These are phyloP conservation scores for Andrena dorsata DNA, from an alignment of 2,888 invertebrate genomes.

Conservation along the genomic window DNA sequence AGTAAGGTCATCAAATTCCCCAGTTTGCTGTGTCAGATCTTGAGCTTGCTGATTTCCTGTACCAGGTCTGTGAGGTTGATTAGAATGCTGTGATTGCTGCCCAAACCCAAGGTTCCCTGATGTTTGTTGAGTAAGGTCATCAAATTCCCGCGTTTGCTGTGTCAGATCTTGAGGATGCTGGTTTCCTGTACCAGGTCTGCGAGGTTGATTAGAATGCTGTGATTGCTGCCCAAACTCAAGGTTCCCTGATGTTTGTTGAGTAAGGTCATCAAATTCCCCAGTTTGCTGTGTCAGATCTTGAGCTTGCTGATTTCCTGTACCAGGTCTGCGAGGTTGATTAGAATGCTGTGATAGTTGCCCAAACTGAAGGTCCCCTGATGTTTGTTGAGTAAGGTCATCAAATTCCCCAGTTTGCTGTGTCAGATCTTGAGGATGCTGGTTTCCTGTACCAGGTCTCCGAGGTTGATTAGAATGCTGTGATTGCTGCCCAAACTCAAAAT, in stretches of 20 bases:
- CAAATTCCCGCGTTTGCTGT: slow-evolving; percentile 43
- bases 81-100: slow-evolving; percentile 42
- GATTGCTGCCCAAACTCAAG: slow-evolving; percentile 37
- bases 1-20: slow-evolving; percentile 53
- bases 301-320: slow-evolving; percentile 18
- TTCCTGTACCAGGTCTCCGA: slow-evolving; percentile 1
- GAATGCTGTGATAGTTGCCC: slow-evolving; percentile 47
- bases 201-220: slow-evolving; percentile 54
- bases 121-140: slow-evolving; percentile 63
- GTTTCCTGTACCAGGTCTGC: slow-evolving; percentile 46
- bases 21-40: slow-evolving; percentile 60
- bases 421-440: slow-evolving; percentile 42
- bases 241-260: slow-evolving; percentile 59
- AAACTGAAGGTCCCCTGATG: slow-evolving; percentile 60
- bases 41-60: slow-evolving; percentile 33
- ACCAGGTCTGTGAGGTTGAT: slow-evolving; percentile 46
- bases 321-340: slow-evolving; percentile 28
- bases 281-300: slow-evolving; percentile 63
- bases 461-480: slow-evolving; percentile 38
- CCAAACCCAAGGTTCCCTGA: slow-evolving; percentile 44
- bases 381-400: slow-evolving; percentile 59
- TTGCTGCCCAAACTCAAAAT: slow-evolving; percentile 58
- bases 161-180: slow-evolving; percentile 16
- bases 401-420: slow-evolving; percentile 52
- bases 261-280: slow-evolving; percentile 52